Percentiles rank a stretch among this genome's conserved stretches.
Conservation (phyloP, 64 coral and sea anemone genomes). For the Dendrophyllia cribrosa region DNA sequence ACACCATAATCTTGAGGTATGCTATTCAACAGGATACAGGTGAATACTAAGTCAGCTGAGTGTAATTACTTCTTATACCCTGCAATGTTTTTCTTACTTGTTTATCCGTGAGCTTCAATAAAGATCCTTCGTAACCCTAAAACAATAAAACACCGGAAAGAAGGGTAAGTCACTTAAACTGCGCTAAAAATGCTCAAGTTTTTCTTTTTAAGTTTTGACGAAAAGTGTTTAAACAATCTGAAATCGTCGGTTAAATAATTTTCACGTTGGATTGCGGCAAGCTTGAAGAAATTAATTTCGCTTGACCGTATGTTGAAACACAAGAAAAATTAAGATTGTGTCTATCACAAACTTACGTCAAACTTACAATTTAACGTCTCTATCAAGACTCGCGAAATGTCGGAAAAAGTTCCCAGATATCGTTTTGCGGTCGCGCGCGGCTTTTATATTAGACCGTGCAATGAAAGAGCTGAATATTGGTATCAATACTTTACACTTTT, state of each 20-base stretch:
- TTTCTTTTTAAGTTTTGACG: neutral
- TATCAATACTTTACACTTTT: neutral
- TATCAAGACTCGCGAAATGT: neutral
- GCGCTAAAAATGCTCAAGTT: neutral
- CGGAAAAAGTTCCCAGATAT: neutral
- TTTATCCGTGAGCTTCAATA: slow-evolving; percentile 95
- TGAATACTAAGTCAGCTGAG: neutral
- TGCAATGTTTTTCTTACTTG: slow-evolving; percentile 61
- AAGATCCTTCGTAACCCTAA: slow-evolving; percentile 94
- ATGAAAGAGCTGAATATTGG: neutral
- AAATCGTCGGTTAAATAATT: neutral
- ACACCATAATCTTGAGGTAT: neutral
- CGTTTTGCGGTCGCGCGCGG: neutral
- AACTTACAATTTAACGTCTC: neutral
- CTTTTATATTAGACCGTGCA: slow-evolving; percentile 17
- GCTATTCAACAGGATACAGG: slow-evolving; percentile 18
- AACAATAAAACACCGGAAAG: slow-evolving; percentile 35
- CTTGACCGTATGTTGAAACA: neutral
- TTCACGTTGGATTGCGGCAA: neutral
- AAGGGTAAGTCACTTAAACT: neutral
- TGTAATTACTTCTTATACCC: slow-evolving; percentile 19
- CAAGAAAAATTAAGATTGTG: too few species aligned
- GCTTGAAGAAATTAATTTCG: neutral
- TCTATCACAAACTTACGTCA: neutral
- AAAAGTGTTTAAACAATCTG: neutral